Percentiles rank a stretch among this genome's conserved stretches.
phyloP scores from a whole-genome alignment of 1,140 invertebrate genomes.

The Pseudoatta argentina region DNA sequence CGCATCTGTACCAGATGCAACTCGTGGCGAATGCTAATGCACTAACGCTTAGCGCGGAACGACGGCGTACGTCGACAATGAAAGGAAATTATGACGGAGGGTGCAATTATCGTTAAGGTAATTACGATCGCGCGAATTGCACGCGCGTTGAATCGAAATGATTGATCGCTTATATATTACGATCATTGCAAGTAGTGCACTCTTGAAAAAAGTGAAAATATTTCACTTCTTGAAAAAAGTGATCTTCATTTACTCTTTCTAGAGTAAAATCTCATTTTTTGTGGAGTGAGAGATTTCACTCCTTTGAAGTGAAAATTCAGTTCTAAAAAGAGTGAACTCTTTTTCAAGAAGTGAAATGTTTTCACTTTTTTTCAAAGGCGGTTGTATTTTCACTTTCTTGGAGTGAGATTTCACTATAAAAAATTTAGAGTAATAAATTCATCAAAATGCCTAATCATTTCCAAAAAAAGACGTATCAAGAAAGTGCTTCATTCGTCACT shows the following conservation, averaged over 20 bases:
- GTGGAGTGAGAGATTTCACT: no score
- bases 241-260: no score
- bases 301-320: no score
- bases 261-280: no score
- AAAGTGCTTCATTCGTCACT: not conserved
- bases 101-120: conserved; percentile 39
- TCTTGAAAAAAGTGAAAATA: no score
- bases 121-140: conserved; percentile 34
- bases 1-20: conserved; percentile 30
- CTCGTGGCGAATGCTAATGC: conserved; percentile 68
- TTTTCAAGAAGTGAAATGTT: no score
- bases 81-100: conserved; percentile 42
- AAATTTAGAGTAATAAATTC: no score
- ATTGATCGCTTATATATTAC: conserved; percentile 38
- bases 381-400: no score
- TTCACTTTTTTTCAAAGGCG: no score
- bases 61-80: conserved; percentile 17
- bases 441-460: not conserved
- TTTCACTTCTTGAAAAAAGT: no score
- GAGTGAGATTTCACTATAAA: no score
- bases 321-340: no score
- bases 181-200: not conserved
- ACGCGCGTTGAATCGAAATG: conserved; percentile 22
- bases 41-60: conserved; percentile 28
- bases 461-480: not conserved